Conservation (phyloP, 2,888 invertebrate genomes). For the Dicycla oo region DNA sequence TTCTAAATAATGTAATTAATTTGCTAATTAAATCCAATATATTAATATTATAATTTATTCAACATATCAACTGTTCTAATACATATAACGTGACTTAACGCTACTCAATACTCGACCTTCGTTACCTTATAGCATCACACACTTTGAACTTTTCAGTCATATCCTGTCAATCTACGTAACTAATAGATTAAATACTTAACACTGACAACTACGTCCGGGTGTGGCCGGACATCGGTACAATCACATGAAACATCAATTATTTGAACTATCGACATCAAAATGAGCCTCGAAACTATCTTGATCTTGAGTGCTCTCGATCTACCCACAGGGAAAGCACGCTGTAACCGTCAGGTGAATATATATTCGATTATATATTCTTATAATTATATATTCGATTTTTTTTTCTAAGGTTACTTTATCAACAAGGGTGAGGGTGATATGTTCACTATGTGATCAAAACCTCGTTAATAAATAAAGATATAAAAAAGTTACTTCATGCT, state of each 20-base stretch:
- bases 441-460: too few species aligned
- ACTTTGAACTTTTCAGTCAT: conserved; percentile 82
- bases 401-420: not conserved
- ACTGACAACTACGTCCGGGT: conserved; percentile 43
- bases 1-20: conserved; percentile 40
- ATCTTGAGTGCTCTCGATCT: conserved; percentile 1
- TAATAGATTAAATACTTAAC: conserved; percentile 64
- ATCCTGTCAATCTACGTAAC: conserved; percentile 69
- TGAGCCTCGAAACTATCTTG: conserved; percentile 27
- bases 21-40: conserved; percentile 46
- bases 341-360: not conserved
- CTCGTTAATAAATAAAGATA: too few species aligned
- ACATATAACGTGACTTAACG: conserved; percentile 66
- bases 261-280: conserved; percentile 64
- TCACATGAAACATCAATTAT: conserved; percentile 64
- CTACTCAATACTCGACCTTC: conserved; percentile 70
- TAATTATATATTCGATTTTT: not conserved
- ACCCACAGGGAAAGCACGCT: conserved; percentile 3
- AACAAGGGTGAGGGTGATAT: too few species aligned
- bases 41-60: conserved; percentile 45
- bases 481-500: too few species aligned
- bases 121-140: conserved; percentile 73
- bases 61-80: conserved; percentile 52
- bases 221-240: conserved; percentile 54
- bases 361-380: too few species aligned